A percentile compares a stretch with the other conserved stretches of the same genome.
Conservation (phyloP, 2,113 vertebrate genomes). For the Erythrocercus mccallii region DNA sequence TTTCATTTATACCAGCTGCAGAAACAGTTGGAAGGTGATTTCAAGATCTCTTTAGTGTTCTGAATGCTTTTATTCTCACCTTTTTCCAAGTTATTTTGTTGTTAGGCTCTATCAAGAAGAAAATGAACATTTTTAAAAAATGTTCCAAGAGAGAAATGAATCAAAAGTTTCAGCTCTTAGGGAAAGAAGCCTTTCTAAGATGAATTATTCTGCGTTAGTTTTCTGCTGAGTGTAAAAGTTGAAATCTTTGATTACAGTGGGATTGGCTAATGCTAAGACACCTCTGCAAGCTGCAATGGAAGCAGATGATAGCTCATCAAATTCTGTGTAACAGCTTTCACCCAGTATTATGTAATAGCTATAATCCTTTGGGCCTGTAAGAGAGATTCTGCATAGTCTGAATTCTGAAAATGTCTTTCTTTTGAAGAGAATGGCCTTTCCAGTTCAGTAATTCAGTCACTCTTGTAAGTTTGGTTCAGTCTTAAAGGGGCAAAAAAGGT, state of each 20-base stretch:
- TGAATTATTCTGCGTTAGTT: neutral
- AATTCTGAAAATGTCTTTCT: neutral
- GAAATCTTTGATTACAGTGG: neutral
- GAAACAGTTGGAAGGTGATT: constrained; percentile 5
- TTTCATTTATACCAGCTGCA: neutral
- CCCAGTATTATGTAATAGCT: neutral
- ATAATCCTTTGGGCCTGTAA: neutral
- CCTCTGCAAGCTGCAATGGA: neutral
- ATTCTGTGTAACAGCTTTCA: neutral
- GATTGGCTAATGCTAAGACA: neutral
- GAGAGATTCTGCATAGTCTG: neutral
- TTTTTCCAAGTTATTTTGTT: neutral
- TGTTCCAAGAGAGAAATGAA: neutral
- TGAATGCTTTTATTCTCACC: neutral
- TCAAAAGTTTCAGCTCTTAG: neutral
- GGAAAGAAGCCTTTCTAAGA: neutral
- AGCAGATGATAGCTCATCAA: neutral
- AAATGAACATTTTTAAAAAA: neutral
- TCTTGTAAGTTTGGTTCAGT: neutral
- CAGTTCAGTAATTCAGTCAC: neutral
- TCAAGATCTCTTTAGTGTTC: neutral
- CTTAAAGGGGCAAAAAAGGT: neutral
- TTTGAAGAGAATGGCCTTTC: neutral
- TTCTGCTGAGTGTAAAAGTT: neutral
- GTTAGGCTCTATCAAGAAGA: neutral